Percentiles rank a stretch among this genome's conserved stretches.
Conservation (phyloP, 2,113 vertebrate species). For the Varanus salvator region DNA sequence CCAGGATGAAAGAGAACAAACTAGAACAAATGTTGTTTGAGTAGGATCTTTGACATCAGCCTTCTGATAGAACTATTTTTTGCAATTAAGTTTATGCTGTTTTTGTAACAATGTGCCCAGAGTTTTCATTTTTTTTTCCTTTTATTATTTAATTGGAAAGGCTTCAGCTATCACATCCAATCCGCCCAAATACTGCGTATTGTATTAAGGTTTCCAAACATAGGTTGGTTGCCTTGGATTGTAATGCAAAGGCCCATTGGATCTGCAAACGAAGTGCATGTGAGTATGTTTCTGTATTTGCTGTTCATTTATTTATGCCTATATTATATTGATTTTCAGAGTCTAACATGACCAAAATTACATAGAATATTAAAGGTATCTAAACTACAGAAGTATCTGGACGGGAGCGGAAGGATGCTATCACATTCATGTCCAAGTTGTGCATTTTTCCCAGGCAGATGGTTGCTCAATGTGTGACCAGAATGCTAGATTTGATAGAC, state of each 20-base stretch:
- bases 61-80: not conserved
- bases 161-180: conserved; percentile 6
- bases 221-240: conserved; percentile 14
- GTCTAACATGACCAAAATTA: not conserved
- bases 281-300: conserved; percentile 8
- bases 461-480: too few species aligned
- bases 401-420: too few species aligned
- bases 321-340: not conserved
- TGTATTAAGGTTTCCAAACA: conserved; percentile 36
- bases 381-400: not conserved
- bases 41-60: not conserved
- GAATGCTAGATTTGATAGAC: too few species aligned
- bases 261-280: conserved; percentile 34
- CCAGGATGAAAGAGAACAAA: not conserved
- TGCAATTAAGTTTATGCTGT: too few species aligned
- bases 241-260: conserved; percentile 28
- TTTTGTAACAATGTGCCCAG: not conserved
- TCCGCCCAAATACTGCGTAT: conserved; percentile 2
- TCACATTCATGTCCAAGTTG: too few species aligned
- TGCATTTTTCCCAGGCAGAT: too few species aligned
- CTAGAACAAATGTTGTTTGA: too few species aligned
- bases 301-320: not conserved
- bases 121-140: not conserved
- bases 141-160: conserved; percentile 24
- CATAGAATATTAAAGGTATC: not conserved